These are phyloP conservation scores for Oriolus oriolus DNA, from an alignment of 2,113 vertebrate species.

Conservation along the genomic window DNA sequence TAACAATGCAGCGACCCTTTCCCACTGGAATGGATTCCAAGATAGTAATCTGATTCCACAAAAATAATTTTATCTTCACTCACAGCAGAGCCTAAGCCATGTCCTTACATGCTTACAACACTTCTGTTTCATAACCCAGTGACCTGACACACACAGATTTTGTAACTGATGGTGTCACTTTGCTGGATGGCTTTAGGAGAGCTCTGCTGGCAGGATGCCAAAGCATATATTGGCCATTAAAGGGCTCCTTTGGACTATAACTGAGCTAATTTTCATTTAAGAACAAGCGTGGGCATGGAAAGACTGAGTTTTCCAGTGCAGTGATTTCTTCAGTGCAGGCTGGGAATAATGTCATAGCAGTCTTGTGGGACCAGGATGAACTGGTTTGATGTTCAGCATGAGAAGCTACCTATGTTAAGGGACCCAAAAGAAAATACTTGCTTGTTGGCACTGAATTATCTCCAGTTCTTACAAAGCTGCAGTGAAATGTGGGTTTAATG, in stretches of 20 bases:
- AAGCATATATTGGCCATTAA: not conserved
- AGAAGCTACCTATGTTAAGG: not conserved
- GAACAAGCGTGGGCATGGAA: not conserved
- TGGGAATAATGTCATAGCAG: not conserved
- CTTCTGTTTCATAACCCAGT: conserved; percentile 11
- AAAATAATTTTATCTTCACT: not conserved
- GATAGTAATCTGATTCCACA: not conserved
- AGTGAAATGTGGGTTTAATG: not conserved
- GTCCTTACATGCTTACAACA: not conserved
- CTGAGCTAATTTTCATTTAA: not conserved
- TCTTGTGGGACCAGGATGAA: not conserved
- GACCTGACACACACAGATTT: conserved; percentile 16
- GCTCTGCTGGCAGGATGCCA: not conserved
- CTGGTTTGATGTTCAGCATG: not conserved
- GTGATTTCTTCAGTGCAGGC: not conserved
- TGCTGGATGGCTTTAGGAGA: not conserved
- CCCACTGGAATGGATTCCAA: not conserved
- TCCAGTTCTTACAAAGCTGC: not conserved
- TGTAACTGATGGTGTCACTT: not conserved
- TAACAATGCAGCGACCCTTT: not conserved
- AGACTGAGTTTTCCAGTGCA: not conserved
- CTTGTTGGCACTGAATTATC: not conserved
- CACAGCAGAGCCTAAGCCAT: not conserved
- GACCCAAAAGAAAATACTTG: not conserved
- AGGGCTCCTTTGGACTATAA: not conserved